These are phyloP conservation scores for Nephotettix cincticeps DNA, from an alignment of 1,140 invertebrate genomes.

Conservation along the genomic window DNA sequence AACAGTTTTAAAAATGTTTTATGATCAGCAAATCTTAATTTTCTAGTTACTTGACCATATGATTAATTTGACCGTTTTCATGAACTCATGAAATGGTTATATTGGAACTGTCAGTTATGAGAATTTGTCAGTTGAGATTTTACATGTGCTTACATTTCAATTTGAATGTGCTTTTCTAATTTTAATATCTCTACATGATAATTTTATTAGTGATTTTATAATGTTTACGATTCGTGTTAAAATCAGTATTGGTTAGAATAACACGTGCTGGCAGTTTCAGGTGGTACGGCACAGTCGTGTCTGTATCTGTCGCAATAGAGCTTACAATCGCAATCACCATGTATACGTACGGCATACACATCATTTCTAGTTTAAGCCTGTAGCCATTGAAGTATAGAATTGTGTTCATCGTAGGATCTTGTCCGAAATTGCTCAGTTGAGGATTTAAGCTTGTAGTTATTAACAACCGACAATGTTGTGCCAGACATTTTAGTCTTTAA, in stretches of 20 bases:
- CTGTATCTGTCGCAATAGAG: constrained; percentile 9
- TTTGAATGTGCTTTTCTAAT: neutral
- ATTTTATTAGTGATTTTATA: neutral
- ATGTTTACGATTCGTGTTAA: neutral
- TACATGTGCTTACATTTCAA: too few species aligned
- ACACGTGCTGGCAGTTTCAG: neutral
- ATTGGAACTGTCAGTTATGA: too few species aligned
- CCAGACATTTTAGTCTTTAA: constrained; percentile 5
- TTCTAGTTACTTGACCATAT: too few species aligned
- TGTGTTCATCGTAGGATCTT: constrained; percentile 13
- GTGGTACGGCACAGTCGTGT: neutral
- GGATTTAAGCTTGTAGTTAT: constrained; percentile 13
- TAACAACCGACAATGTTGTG: neutral
- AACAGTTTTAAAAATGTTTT: too few species aligned
- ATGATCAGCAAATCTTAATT: too few species aligned
- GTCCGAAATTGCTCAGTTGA: constrained; percentile 12
- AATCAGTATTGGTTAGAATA: neutral
- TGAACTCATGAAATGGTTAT: neutral
- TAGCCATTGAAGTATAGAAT: constrained; percentile 25
- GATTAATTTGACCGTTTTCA: neutral
- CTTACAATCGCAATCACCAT: constrained; percentile 29
- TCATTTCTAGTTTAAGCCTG: constrained; percentile 26
- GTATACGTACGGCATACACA: constrained; percentile 31
- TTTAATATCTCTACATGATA: neutral
- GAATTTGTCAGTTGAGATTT: too few species aligned